Evolutionary conservation across 2,888 invertebrate genomes (phyloP), one percentile per base, ranked within the genome.

Genomic region (Drosophila atroscutellata): DNA sequence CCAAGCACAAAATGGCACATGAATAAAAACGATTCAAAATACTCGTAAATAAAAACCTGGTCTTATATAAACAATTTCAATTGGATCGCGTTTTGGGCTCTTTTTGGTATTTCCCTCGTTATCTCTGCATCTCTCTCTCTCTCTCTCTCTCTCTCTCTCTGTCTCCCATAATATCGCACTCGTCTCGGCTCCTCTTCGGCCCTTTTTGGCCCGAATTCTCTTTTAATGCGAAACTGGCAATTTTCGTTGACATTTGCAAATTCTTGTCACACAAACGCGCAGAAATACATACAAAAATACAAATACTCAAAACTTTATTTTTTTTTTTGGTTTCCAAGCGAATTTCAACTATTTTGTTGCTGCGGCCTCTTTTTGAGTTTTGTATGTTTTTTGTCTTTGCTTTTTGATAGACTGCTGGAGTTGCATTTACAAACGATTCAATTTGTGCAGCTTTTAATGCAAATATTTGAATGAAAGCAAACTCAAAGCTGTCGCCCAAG

Each of bases 221-320:
- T 69, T 81, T 85, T 84, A 70, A 79, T 83, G 80, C 71, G 77
- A 79, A 81, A 65, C 70, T 70, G 72, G 85, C 87, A 81, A 73
- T 83, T 84, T 84, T 86, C 73, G 84, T 75, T 87, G 86, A 88
- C 77, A 89, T 91, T 91, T 90, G 91, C 91, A 90, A 91, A 91
- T 91, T 91, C 91, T 90, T 91, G 91, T 91, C 91, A 91, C 91
- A 89, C 91, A 89, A 72, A 71, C 66, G 51, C 62, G 51, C 66
- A 70, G 65, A 77, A 72, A 69, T 69, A 57, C 45, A 59, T 13
- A 42, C 55, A 72, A 72, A 30, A 55, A 56, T 24, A 65, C 34
- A 61, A 47, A 51, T 56, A 61, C 68, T 69, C 56, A 50, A 65
- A 56, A 72, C 45, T 26, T 63, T 26, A 0, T 62, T 59, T 71